Percentiles rank a stretch among this genome's conserved stretches.
phyloP scores from a whole-genome alignment of 2,888 invertebrate genomes.

The Thysanoteuthis rhombus region DNA sequence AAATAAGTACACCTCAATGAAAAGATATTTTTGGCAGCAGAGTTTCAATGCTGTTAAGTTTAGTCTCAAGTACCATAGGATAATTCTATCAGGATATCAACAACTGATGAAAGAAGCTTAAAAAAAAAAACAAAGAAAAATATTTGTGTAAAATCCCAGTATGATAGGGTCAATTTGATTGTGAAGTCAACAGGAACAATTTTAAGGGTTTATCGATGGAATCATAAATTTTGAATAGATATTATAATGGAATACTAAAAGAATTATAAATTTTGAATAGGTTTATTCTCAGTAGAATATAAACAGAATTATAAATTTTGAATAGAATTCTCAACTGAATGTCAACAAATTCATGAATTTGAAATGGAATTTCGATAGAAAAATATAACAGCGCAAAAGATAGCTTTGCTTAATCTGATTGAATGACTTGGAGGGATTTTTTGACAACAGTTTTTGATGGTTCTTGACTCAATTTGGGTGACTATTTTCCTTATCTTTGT shows the following conservation, averaged over 20 bases:
- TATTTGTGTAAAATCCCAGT: background rate
- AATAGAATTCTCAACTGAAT: too few species aligned
- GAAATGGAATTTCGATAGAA: background rate
- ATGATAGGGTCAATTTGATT: background rate
- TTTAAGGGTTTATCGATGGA: background rate
- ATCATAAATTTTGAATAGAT: too few species aligned
- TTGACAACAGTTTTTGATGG: background rate
- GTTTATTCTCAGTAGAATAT: too few species aligned
- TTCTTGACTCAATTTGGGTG: background rate
- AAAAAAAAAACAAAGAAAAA: background rate
- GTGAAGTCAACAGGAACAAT: background rate
- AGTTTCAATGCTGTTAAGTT: too few species aligned
- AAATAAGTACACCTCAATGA: too few species aligned
- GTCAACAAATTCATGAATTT: too few species aligned
- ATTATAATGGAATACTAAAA: too few species aligned
- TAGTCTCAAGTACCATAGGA: too few species aligned
- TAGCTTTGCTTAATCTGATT: background rate
- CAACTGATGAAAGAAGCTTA: background rate
- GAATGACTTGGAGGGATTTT: background rate
- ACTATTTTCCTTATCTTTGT: background rate
- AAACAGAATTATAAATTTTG: background rate
- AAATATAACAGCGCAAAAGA: background rate
- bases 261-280: too few species aligned
- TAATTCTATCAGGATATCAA: too few species aligned
- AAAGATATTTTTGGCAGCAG: too few species aligned